A percentile compares a stretch with the other conserved stretches of the same genome.
Evolutionary conservation across 2,113 vertebrate genomes (phyloP).

Genomic region (Thunnus maccoyii): DNA sequence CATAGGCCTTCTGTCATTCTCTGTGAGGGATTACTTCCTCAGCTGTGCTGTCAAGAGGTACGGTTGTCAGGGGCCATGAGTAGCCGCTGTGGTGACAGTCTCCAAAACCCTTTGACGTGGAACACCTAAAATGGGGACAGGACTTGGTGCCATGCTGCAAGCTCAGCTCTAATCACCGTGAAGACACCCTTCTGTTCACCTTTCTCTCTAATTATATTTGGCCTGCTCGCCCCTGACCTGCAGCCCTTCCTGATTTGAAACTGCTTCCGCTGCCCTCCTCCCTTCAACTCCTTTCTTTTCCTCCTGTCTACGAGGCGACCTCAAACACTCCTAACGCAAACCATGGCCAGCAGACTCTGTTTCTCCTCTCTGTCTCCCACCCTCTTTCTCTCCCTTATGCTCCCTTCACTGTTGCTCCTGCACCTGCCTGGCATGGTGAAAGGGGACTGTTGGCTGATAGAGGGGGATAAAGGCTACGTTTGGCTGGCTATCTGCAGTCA

Average conservation of each 20-base stretch:
- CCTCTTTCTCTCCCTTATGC: conserved; percentile 59
- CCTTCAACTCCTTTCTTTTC: conserved; percentile 28
- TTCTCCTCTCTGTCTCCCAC: conserved; percentile 43
- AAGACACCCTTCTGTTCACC: conserved; percentile 45
- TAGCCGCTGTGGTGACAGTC: conserved; percentile 63
- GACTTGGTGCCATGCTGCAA: conserved; percentile 52
- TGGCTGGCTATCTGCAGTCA: conserved; percentile 99
- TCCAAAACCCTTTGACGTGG: conserved; percentile 65
- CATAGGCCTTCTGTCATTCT: conserved; percentile 38
- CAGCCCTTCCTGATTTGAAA: conserved; percentile 37
- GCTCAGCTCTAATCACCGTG: conserved; percentile 71
- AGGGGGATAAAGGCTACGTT: conserved; percentile 98
- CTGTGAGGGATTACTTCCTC: conserved; percentile 9
- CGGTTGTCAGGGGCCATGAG: conserved; percentile 73
- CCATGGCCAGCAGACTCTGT: conserved; percentile 75
- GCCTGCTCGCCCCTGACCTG: conserved; percentile 24
- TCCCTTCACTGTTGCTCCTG: conserved; percentile 76
- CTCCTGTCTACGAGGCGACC: conserved; percentile 42
- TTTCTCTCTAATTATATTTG: conserved; percentile 31
- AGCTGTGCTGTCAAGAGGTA: not conserved
- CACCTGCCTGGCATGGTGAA: conserved; percentile 83
- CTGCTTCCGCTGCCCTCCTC: conserved; percentile 24
- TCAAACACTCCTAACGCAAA: conserved; percentile 43
- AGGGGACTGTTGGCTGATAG: conserved; percentile 98
- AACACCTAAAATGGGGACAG: conserved; percentile 81